These are phyloP conservation scores for Lithobates sylvaticus DNA, from an alignment of 2,797 vertebrate genomes.

Conservation along the genomic window DNA sequence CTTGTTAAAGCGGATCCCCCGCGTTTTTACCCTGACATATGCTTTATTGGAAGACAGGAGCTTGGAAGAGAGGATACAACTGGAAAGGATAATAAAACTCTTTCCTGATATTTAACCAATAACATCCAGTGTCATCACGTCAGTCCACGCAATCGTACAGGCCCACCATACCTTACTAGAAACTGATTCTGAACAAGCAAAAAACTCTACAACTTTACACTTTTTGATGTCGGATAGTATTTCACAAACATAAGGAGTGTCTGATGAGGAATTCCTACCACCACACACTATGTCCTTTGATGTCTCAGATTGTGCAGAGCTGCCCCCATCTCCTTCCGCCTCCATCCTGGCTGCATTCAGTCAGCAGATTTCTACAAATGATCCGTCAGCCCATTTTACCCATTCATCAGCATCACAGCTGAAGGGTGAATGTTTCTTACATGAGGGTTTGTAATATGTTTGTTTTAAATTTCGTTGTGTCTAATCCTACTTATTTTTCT, in stretches of 20 bases:
- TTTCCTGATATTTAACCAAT: no score
- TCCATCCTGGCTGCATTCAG: background rate
- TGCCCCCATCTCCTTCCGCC: background rate
- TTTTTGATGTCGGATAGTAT: background rate
- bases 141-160: no score
- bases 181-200: background rate
- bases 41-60: no score
- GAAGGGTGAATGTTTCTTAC: background rate
- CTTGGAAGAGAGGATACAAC: no score
- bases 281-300: background rate
- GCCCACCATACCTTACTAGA: background rate
- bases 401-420: background rate
- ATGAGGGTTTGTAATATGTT: background rate
- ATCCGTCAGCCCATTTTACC: background rate
- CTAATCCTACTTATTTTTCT: no score
- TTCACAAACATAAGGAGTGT: background rate
- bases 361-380: slow-evolving; percentile 9
- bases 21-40: no score
- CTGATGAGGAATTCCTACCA: background rate
- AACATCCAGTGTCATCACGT: no score
- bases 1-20: no score
- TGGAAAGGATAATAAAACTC: no score
- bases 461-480: no score
- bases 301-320: background rate
- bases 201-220: no score